phyloP scores from a whole-genome alignment of 2,113 vertebrate species.

The Leptobrachium ailaonicum region DNA sequence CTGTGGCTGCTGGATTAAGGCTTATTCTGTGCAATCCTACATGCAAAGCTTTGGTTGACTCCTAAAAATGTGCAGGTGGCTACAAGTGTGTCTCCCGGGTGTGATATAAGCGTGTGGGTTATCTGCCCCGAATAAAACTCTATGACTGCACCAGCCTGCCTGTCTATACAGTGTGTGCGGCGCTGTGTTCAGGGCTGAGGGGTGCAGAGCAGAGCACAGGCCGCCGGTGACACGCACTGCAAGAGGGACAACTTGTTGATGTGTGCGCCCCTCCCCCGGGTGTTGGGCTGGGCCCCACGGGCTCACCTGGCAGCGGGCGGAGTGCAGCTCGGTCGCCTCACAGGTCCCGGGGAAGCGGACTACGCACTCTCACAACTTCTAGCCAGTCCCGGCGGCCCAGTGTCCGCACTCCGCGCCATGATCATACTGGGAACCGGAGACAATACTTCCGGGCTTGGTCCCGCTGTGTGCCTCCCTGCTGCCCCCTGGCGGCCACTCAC shows the following conservation, averaged over 20 bases:
- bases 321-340: neutral
- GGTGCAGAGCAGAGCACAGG: too few relatives aligned
- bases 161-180: too few relatives aligned
- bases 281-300: neutral
- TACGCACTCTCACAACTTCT: neutral
- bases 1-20: too few relatives aligned
- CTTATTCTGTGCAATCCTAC: too few relatives aligned
- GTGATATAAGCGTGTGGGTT: too few relatives aligned
- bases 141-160: too few relatives aligned
- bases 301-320: neutral
- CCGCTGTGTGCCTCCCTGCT: slow-evolving; percentile 25
- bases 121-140: too few relatives aligned
- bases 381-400: neutral
- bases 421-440: slow-evolving; percentile 32
- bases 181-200: too few relatives aligned
- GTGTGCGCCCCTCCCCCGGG: slow-evolving; percentile 6
- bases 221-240: too few relatives aligned
- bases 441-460: slow-evolving; percentile 43
- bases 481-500: neutral
- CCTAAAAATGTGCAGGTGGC: too few relatives aligned
- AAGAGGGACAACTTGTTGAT: neutral
- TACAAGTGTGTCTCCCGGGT: too few relatives aligned
- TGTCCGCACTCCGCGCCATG: slow-evolving; percentile 25
- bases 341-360: neutral
- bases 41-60: too few relatives aligned